Conservation (phyloP, 2,797 vertebrate species). For the Hybognathus amarus region DNA sequence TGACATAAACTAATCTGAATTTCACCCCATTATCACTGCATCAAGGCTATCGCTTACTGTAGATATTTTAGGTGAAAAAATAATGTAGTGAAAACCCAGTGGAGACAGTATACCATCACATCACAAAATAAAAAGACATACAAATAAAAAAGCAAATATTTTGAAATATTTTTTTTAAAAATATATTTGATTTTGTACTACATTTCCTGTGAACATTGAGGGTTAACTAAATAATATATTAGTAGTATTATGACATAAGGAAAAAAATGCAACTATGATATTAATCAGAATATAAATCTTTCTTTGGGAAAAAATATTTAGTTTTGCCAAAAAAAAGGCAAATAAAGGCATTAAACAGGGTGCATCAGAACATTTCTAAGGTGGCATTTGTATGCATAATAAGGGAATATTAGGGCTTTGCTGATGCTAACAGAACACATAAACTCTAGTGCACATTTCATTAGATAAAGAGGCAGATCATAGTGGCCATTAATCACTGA, state of each 20-base stretch:
- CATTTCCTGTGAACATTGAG: neutral
- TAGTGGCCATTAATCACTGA: neutral
- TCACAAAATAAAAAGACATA: neutral
- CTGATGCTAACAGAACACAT: neutral
- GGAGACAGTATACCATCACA: neutral
- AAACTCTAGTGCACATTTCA: slow-evolving; percentile 26
- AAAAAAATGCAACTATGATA: slow-evolving; percentile 7
- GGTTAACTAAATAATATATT: neutral
- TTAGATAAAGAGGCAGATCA: slow-evolving; percentile 35
- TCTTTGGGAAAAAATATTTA: neutral
- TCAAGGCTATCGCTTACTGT: no score
- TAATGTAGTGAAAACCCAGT: neutral
- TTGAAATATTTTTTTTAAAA: neutral
- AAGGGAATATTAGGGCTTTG: neutral
- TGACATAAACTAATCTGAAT: slow-evolving; percentile 1
- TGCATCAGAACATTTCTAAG: neutral
- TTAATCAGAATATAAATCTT: neutral
- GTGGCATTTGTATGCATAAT: slow-evolving; percentile 2
- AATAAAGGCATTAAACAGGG: neutral
- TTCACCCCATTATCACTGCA: neutral
- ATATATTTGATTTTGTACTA: slow-evolving; percentile 5
- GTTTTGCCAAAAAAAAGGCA: neutral
- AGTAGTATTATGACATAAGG: neutral
- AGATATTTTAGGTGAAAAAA: neutral
- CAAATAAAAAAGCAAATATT: neutral